Conservation (phyloP, 2,888 invertebrate species). For the Carpatolechia fugitivella region DNA sequence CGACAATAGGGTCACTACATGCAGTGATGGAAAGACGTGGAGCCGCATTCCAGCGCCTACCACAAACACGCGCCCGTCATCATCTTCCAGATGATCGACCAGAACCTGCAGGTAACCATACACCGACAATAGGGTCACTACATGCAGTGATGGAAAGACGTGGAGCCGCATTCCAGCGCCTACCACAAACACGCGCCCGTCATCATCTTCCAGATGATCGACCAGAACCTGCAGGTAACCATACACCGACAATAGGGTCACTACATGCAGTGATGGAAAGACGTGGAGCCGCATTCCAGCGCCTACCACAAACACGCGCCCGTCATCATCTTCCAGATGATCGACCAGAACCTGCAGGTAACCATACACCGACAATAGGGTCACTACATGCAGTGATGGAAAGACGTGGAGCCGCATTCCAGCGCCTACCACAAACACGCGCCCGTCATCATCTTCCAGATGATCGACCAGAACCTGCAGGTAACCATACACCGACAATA, state of each 20-base stretch:
- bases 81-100: conserved; percentile 99
- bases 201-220: conserved; percentile 98
- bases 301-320: conserved; percentile 96
- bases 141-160: conserved; percentile 79
- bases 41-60: conserved; percentile 88
- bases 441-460: neutral
- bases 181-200: conserved; percentile 96
- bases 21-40: conserved; percentile 84
- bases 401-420: too few relatives aligned
- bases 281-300: conserved; percentile 87
- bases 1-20: too few relatives aligned
- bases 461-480: neutral
- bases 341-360: conserved; percentile 95
- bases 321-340: conserved; percentile 98
- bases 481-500: too few relatives aligned
- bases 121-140: too few relatives aligned
- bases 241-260: too few relatives aligned
- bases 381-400: neutral
- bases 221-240: conserved; percentile 95
- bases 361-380: too few relatives aligned
- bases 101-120: conserved; percentile 92
- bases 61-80: conserved; percentile 97
- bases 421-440: neutral
- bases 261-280: conserved; percentile 50
- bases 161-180: conserved; percentile 87